Base-by-base conservation (phyloP, 2,113 vertebrate species). In the Hippopotamus amphibius region DNA sequence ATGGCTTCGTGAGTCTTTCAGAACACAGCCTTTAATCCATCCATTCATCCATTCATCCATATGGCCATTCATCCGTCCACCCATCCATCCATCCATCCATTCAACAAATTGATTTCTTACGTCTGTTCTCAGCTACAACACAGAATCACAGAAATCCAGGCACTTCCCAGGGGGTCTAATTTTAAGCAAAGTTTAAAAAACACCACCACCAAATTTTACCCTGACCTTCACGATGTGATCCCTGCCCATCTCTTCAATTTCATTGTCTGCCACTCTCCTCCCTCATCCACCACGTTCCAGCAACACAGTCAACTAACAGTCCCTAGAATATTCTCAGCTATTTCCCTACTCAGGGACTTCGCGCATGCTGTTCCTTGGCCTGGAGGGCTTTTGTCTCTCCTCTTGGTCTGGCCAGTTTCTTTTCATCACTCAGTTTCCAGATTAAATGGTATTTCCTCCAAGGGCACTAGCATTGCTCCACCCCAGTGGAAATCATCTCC, bases 321-420 rank as follows among this genome's bases (percentile, higher is more conserved):
- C 33, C 48, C 43, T 57, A 0, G 30, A 0, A 63, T n/a, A 5
- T 50, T 46, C 33, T 4, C 6, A 53, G 48, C 66, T 2, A 3
- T 24, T 24, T 84, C 53, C 24, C 46, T 7, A 9, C 8, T 30
- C 16, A 4, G 72, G 68, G 17, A 30, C 76, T 82, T 48, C 2
- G 43, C 14, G 3, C 10, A 19, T 0, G 10, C 61, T 0, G 0
- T 15, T 28, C 61, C 14, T 88, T 0, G 3, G 24, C 43, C 28
- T 21, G 6, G 41, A 19, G 43, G 43, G 43, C 10, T 72, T 65
- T 59, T 2, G 16, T 69, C 76, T 71, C 88, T 48, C 24, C 21
- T 50, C 46, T 48, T 72, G 50, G 61, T 37, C 57, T 11, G 2
- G 17, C 3, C 30, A n/a, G 8, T 43, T 89, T n/a, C 86, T 92